Conservation (phyloP, 2,888 invertebrate genomes). For the Apamea crenata region DNA sequence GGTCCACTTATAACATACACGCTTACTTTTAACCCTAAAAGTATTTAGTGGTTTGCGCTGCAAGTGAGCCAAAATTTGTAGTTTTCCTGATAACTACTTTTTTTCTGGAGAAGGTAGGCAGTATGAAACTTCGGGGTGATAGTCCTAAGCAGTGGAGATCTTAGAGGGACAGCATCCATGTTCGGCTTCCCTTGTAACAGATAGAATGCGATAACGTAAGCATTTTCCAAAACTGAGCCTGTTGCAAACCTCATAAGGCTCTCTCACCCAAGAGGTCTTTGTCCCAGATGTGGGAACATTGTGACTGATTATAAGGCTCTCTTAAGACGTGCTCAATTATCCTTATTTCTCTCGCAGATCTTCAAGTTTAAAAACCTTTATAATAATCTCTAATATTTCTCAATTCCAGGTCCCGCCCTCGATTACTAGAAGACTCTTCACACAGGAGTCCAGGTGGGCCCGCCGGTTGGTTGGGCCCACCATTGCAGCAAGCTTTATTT, state of each 20-base stretch:
- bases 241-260: background rate
- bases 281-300: too few relatives aligned
- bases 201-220: background rate
- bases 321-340: background rate
- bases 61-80: background rate
- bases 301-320: background rate
- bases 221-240: background rate
- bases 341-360: background rate
- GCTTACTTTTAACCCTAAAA: background rate
- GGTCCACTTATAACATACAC: background rate
- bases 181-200: background rate
- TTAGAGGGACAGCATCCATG: background rate
- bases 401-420: slow-evolving; percentile 73
- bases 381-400: slow-evolving; percentile 38
- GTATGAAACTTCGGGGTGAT: background rate
- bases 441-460: slow-evolving; percentile 77
- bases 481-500: slow-evolving; percentile 57
- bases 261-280: too few relatives aligned
- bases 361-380: background rate
- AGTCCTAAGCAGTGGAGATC: background rate
- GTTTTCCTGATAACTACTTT: background rate
- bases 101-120: too few relatives aligned
- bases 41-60: background rate
- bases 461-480: slow-evolving; percentile 82
- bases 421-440: slow-evolving; percentile 55